These are phyloP conservation scores for Acrocephalus arundinaceus DNA, from an alignment of 2,113 vertebrate species.

Conservation along the genomic window DNA sequence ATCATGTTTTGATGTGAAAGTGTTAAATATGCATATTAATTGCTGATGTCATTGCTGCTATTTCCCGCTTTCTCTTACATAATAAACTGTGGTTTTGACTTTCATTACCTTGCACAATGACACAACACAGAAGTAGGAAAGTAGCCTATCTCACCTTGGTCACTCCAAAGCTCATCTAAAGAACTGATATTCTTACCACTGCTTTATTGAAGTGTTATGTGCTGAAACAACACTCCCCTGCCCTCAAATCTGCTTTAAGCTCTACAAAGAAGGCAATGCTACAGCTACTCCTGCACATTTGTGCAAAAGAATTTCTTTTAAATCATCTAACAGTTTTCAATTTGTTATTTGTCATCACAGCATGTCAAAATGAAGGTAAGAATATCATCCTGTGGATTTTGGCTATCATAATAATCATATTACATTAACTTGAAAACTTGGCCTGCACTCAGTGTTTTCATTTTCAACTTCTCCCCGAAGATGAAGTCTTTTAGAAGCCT, in stretches of 20 bases:
- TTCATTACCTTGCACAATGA: neutral
- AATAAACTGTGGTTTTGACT: neutral
- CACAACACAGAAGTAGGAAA: neutral
- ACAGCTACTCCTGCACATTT: neutral
- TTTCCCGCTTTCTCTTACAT: neutral
- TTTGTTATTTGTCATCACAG: neutral
- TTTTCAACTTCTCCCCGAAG: neutral
- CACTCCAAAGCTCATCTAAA: neutral
- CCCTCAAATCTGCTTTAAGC: neutral
- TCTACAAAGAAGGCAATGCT: neutral
- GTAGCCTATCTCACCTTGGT: neutral
- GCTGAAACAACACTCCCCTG: neutral
- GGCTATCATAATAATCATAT: neutral
- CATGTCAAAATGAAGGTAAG: neutral
- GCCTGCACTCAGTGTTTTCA: neutral
- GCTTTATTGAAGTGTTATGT: neutral
- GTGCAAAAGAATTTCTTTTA: neutral
- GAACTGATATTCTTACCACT: neutral
- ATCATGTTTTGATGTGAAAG: neutral
- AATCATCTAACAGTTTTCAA: neutral
- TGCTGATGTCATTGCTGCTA: neutral
- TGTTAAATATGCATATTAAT: neutral
- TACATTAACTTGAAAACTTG: neutral
- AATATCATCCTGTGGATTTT: neutral
- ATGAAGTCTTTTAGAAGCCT: neutral